Evolutionary conservation across 2,797 vertebrate genomes (phyloP), one percentile per base, ranked within the genome.

Genomic region (Bucorvus abyssinicus): DNA sequence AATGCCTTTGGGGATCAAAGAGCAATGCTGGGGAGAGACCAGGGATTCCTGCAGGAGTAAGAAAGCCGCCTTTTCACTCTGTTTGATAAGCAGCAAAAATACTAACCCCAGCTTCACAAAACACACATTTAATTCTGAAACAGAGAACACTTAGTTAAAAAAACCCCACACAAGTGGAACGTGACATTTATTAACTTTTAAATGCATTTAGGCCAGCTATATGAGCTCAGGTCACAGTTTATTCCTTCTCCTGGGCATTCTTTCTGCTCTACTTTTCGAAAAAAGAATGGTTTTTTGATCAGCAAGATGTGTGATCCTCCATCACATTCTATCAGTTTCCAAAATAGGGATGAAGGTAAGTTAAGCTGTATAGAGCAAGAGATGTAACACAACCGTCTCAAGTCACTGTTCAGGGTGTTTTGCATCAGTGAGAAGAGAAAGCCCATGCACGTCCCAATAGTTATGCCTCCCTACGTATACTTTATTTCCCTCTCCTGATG

Each of bases 1-100:
- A 96, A 80, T 64, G 42, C 36, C 78, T 85, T 94, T 90, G 81
- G 55, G 44, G 27, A n/a, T 88, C 76, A 88, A 85, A 73, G 32
- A 86, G 78, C 40, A 91, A 80, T 13, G 21, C 50, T 77, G 63
- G 44, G 75, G 71, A 87, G 63, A 94, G 50, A 88, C 20, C 29
- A 93, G 42, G 60, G 45, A 57, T 44, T 87, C 16, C 44, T 38
- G 44, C 68, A 79, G 63, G 40, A 92, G 45, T 21, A 27, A 59
- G 56, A 93, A 89, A 68, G 26, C 18, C 16, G 79, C 87, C 27
- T 78, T 82, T 84, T 87, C 40, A 70, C 42, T 87, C 44, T 70
- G 47, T 61, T 32, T 67, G 40, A 57, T 60, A 71, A 80, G 20
- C 18, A 75, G 38, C 40, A 38, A 40, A 49, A 89, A 86, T 34